Evolutionary conservation across 2,113 vertebrate species (phyloP).

Genomic region (Bambusicola thoracicus): DNA sequence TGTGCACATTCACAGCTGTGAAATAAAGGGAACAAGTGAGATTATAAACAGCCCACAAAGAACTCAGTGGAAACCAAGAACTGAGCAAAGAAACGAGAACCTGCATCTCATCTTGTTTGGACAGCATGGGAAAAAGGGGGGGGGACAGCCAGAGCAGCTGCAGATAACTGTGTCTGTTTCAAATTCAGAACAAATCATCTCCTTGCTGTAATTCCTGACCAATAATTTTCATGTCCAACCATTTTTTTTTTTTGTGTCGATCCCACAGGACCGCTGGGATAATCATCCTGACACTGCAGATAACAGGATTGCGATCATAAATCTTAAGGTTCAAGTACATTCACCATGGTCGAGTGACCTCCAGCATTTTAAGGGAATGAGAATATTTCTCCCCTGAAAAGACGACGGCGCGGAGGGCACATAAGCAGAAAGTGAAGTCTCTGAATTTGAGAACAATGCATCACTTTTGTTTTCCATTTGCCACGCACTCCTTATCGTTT

Average conservation of each 20-base stretch:
- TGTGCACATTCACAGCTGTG: not conserved
- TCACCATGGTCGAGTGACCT: constrained; percentile 48
- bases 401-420: not conserved
- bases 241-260: constrained; percentile 56
- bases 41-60: not conserved
- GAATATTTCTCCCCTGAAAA: constrained; percentile 10
- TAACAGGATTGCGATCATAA: constrained; percentile 56
- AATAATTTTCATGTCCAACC: constrained; percentile 52
- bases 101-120: constrained; percentile 12
- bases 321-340: constrained; percentile 52
- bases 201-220: constrained; percentile 33
- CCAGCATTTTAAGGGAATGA: constrained; percentile 11
- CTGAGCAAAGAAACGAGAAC: constrained; percentile 30
- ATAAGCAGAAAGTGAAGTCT: not conserved
- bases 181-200: constrained; percentile 46
- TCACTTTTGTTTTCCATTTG: constrained; percentile 37
- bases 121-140: not conserved
- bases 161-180: constrained; percentile 41
- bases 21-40: not conserved
- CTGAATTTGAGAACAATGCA: not conserved
- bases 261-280: not conserved
- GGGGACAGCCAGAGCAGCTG: constrained; percentile 35
- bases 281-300: constrained; percentile 61
- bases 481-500: constrained; percentile 36
- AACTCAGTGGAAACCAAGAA: no score